Conservation (phyloP, 2,888 invertebrate species). For the Napeogenes sylphis region DNA sequence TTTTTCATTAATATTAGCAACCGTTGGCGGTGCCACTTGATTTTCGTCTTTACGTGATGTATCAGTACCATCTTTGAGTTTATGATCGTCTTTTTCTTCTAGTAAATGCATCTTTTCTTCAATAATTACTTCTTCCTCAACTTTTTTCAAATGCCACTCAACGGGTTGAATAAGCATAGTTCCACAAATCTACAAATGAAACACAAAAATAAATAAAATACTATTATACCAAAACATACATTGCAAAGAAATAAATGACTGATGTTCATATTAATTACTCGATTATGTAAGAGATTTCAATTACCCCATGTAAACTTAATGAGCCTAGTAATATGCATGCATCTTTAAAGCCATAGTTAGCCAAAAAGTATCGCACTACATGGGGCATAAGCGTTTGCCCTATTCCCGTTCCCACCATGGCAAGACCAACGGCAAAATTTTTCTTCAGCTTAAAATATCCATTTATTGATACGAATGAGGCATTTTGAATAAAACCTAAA, state of each 20-base stretch:
- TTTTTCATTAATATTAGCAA: conserved; percentile 38
- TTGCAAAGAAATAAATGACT: background rate
- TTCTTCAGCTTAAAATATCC: conserved; percentile 82
- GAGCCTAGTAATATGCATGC: conserved; percentile 81
- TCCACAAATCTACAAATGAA: conserved; percentile 70
- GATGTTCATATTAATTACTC: background rate
- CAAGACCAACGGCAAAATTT: conserved; percentile 85
- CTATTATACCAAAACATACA: background rate
- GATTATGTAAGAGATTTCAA: conserved; percentile 33
- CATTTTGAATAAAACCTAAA: conserved; percentile 83
- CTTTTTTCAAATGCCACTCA: conserved; percentile 71
- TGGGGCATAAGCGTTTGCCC: conserved; percentile 87
- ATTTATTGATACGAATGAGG: conserved; percentile 84
- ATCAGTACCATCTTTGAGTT: conserved; percentile 46
- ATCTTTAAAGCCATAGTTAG: conserved; percentile 80
- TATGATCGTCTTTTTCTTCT: conserved; percentile 50
- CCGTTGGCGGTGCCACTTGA: conserved; percentile 35
- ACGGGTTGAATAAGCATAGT: conserved; percentile 79
- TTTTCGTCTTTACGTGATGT: conserved; percentile 30
- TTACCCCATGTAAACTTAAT: conserved; percentile 81
- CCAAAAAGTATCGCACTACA: conserved; percentile 80
- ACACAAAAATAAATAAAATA: background rate
- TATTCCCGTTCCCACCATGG: conserved; percentile 85
- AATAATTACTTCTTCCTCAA: conserved; percentile 56
- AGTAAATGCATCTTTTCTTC: conserved; percentile 61